phyloP scores from a whole-genome alignment of 2,888 invertebrate species.

The Onthophagus sagittarius region DNA sequence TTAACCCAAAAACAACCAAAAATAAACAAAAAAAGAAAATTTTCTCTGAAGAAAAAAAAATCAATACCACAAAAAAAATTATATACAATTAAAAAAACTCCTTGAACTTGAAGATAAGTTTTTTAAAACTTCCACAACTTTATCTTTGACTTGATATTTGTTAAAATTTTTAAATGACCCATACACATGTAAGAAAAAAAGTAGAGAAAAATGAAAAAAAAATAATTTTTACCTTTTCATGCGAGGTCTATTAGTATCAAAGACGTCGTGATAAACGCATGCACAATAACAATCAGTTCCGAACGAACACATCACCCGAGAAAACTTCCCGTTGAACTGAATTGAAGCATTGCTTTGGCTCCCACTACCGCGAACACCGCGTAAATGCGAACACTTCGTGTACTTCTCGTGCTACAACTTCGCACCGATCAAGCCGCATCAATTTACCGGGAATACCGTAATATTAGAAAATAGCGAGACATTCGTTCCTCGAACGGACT shows the following conservation, averaged over 20 bases:
- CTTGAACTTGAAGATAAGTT: too few species aligned
- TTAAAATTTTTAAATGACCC: not conserved
- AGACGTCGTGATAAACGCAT: slow-evolving; percentile 16
- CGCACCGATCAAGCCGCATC: not conserved
- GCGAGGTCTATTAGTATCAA: slow-evolving; percentile 17
- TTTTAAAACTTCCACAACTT: too few species aligned
- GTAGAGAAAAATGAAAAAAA: not conserved
- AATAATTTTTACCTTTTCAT: slow-evolving; percentile 18
- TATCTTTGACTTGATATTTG: too few species aligned
- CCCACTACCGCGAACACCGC: slow-evolving; percentile 14
- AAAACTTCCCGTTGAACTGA: slow-evolving; percentile 17
- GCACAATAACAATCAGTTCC: slow-evolving; percentile 14
- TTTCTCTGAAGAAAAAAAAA: too few species aligned
- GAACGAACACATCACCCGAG: slow-evolving; percentile 16
- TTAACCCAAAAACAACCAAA: too few species aligned
- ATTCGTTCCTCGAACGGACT: not conserved
- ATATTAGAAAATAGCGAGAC: not conserved
- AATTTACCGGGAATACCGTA: not conserved
- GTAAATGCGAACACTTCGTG: not conserved
- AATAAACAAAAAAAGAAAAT: too few species aligned
- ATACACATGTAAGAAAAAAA: not conserved
- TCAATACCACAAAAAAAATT: too few species aligned
- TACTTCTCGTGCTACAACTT: slow-evolving; percentile 14
- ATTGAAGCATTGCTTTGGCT: slow-evolving; percentile 16
- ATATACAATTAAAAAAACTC: too few species aligned